Base-by-base conservation (phyloP, 2,113 vertebrate genomes). In the Hystrix brachyura region DNA sequence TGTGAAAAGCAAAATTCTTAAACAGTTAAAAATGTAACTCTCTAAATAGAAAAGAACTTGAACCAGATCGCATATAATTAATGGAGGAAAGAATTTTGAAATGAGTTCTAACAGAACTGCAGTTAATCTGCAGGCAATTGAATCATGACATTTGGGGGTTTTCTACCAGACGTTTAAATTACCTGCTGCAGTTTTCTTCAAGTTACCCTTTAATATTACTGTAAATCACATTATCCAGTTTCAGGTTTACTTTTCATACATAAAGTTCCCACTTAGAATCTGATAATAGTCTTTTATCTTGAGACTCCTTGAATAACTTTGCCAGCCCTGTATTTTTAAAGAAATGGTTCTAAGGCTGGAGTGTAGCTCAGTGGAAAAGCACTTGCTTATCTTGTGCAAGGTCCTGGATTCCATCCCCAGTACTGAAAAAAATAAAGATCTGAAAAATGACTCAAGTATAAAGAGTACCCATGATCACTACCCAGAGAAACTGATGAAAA, bases 1-100 rank as follows among this genome's bases (percentile, higher is more conserved):
- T 88, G 83, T 74, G 59, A 64, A 67, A 83, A 82, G 27, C 25
- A 95, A 84, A 93, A 46, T 79, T 79, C 48, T 84, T 69, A 48
- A 85, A 48, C 27, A 27, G 5, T 57, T 76, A 92, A 81, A 95
- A 74, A 46, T 46, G 14, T 74, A 74, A 78, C 67, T 93, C 51
- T 93, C 69, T 38, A 38, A 38, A 38, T 38, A 38, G 38, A 38
- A 38, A 38, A 38, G 38, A 38, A 38, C 38, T 38, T 38, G 38
- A 38, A 38, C 38, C 38, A 38, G 38, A 38, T 38, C 38, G 38
- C 38, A 38, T 38, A 38, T 38, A 38, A 38, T 38, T 38, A 38
- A 38, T 2, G 38, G 38, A 38, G 38, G 38, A 38, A 74, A 38
- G 74, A 82, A 76, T 67, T 80, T 67, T 69, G 81, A 96, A 90